Conservation (phyloP, 1,140 invertebrate genomes). For the Drosophila asahinai region DNA sequence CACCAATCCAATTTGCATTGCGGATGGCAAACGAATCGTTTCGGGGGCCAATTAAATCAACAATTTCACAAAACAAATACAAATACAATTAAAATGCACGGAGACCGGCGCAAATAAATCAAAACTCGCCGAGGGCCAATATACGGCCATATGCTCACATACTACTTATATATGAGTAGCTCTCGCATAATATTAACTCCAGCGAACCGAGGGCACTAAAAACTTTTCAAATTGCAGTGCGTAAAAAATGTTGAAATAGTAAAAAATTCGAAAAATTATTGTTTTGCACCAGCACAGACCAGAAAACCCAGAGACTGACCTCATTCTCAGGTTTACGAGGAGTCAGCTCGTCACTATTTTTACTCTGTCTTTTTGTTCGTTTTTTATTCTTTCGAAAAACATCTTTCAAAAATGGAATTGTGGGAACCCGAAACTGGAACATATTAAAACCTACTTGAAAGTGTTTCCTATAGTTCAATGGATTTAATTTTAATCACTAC, state of each 20-base stretch:
- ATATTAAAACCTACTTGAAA: background rate
- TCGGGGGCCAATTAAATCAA: conserved; percentile 46
- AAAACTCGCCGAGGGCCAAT: conserved; percentile 6
- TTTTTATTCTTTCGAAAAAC: conserved; percentile 2
- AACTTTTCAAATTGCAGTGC: conserved; percentile 20
- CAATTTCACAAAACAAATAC: conserved; percentile 32
- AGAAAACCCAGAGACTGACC: conserved; percentile 5
- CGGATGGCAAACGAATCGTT: conserved; percentile 23
- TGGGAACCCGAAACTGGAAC: background rate
- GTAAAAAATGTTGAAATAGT: conserved; percentile 8
- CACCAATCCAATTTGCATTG: conserved; percentile 38
- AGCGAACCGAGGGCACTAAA: conserved; percentile 12
- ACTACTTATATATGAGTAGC: too few relatives aligned
- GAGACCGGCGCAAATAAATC: conserved; percentile 48
- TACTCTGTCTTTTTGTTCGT: conserved; percentile 1
- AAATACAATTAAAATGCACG: conserved; percentile 50
- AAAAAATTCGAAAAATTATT: background rate
- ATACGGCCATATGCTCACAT: background rate
- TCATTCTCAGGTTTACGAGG: conserved; percentile 20
- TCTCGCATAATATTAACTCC: conserved; percentile 13
- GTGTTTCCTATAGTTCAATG: background rate
- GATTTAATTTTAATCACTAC: too few relatives aligned
- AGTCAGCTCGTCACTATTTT: conserved; percentile 22
- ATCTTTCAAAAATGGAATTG: conserved; percentile 1
- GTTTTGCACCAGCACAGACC: background rate